phyloP scores from a whole-genome alignment of 2,797 vertebrate genomes.

The Neoniphon sammara region DNA sequence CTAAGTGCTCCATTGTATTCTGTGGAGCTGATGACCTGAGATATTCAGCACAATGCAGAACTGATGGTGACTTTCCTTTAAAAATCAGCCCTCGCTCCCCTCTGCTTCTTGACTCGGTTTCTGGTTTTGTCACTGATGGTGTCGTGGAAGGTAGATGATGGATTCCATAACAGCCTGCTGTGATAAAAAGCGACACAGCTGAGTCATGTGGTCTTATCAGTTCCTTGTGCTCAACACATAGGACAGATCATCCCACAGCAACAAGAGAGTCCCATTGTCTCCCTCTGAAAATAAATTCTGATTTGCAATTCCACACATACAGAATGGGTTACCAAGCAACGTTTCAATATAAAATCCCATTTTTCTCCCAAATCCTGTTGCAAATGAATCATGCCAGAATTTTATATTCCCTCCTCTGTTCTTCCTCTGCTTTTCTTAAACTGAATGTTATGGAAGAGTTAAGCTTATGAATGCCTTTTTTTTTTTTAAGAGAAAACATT shows the following conservation, averaged over 20 bases:
- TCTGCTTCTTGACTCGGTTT: conserved; percentile 10
- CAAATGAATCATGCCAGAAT: conserved; percentile 32
- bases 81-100: conserved; percentile 31
- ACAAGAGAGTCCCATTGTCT: conserved; percentile 54
- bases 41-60: not conserved
- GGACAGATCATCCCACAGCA: conserved; percentile 57
- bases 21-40: conserved; percentile 4
- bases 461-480: conserved; percentile 16
- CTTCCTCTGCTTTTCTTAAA: conserved; percentile 14
- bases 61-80: conserved; percentile 26
- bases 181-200: conserved; percentile 60
- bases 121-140: conserved; percentile 46
- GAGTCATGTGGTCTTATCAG: conserved; percentile 65
- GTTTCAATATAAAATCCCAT: conserved; percentile 50
- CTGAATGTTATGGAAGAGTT: conserved; percentile 32
- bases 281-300: conserved; percentile 48
- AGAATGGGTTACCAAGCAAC: conserved; percentile 47
- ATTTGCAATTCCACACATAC: conserved; percentile 53
- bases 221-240: conserved; percentile 44
- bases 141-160: conserved; percentile 54
- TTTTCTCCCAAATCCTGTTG: conserved; percentile 45
- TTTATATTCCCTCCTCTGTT: conserved; percentile 16
- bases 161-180: conserved; percentile 45
- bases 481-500: conserved; percentile 50
- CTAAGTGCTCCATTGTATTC: not conserved